phyloP scores from a whole-genome alignment of 1,140 invertebrate genomes.

The Drosophila pallidifrons region DNA sequence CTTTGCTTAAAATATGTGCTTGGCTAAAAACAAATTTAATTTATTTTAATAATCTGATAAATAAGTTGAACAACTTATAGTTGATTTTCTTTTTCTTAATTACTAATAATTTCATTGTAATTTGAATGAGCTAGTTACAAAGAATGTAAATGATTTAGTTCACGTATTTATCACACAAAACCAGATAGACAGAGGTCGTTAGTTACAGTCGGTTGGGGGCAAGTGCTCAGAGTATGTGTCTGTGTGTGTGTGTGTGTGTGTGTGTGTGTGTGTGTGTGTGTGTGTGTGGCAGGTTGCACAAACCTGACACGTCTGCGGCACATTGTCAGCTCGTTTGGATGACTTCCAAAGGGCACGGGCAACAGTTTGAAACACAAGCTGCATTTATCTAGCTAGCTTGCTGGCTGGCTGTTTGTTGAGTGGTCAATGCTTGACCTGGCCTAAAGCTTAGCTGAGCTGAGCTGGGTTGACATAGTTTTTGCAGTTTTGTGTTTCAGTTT shows the following conservation, averaged over 20 bases:
- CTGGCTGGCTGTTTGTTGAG: constrained; percentile 6
- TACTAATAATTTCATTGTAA: too few relatives aligned
- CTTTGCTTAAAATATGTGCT: too few relatives aligned
- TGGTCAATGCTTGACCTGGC: constrained; percentile 54
- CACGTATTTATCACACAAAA: too few relatives aligned
- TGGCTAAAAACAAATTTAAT: too few relatives aligned
- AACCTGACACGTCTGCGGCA: constrained; percentile 8
- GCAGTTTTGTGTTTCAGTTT: constrained; percentile 16
- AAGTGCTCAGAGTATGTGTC: not conserved
- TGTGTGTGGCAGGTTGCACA: constrained; percentile 10
- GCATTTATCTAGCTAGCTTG: constrained; percentile 1
- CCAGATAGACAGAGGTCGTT: too few relatives aligned
- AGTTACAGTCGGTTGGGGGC: too few relatives aligned
- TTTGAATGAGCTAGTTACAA: too few relatives aligned
- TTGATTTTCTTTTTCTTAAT: too few relatives aligned
- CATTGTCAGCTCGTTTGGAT: constrained; percentile 2
- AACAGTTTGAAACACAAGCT: constrained; percentile 31
- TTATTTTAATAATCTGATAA: too few relatives aligned
- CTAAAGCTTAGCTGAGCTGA: constrained; percentile 4
- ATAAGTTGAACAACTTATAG: too few relatives aligned
- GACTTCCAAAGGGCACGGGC: constrained; percentile 23
- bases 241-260: not conserved
- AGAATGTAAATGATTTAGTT: too few relatives aligned
- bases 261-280: not conserved
- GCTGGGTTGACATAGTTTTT: constrained; percentile 53